Percentiles rank a stretch among this genome's conserved stretches.
Conservation (phyloP, 2,888 invertebrate species). For the Lepidocyrtoides sp. region DNA sequence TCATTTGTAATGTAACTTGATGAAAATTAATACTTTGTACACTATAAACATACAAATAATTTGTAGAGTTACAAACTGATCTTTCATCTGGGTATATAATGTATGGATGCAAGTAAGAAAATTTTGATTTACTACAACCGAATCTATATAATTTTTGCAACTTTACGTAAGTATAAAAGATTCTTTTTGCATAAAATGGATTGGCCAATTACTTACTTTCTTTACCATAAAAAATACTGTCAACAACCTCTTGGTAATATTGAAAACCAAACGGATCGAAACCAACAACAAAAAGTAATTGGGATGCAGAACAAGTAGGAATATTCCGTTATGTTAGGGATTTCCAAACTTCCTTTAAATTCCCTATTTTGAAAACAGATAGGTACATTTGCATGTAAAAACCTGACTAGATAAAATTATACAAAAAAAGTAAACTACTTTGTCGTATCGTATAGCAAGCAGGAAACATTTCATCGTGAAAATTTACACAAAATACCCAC, state of each 20-base stretch:
- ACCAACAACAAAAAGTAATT: no score
- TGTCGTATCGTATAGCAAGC: slow-evolving; percentile 58
- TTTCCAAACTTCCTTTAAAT: neutral
- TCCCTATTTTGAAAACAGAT: slow-evolving; percentile 12
- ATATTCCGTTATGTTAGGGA: neutral
- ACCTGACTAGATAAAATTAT: slow-evolving; percentile 80
- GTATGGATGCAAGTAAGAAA: no score
- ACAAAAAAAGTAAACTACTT: slow-evolving; percentile 47
- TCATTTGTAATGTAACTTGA: neutral
- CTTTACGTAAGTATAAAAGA: no score
- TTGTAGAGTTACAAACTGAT: no score
- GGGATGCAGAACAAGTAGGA: neutral
- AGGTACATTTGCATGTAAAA: slow-evolving; percentile 78
- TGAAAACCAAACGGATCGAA: no score
- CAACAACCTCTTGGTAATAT: no score
- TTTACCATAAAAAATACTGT: no score
- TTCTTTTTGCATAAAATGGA: no score
- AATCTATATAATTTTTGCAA: no score
- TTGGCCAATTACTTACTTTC: no score
- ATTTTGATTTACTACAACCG: no score
- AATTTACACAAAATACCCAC: slow-evolving; percentile 24
- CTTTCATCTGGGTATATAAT: no score
- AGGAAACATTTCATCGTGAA: slow-evolving; percentile 30
- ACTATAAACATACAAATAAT: neutral
- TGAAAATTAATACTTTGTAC: neutral